These are phyloP conservation scores for Diuraphis noxia DNA, from an alignment of 1,140 invertebrate species.

Conservation along the genomic window DNA sequence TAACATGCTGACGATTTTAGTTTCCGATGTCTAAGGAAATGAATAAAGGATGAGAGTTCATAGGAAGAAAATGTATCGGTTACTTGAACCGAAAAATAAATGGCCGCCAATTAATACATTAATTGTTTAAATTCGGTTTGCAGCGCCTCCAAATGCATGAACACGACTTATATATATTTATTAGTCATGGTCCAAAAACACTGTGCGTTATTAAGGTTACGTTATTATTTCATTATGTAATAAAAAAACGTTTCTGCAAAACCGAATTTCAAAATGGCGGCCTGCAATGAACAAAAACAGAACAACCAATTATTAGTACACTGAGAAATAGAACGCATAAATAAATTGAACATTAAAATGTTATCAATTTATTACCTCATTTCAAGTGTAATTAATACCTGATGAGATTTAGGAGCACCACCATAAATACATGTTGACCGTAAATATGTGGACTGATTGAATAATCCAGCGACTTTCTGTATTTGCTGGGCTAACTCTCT, in stretches of 20 bases:
- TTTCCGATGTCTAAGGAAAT: conserved; percentile 43
- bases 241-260: conserved; percentile 51
- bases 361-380: conserved; percentile 8
- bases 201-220: conserved; percentile 50
- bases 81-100: conserved; percentile 42
- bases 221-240: conserved; percentile 40
- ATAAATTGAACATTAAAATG: conserved; percentile 19
- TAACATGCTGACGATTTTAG: conserved; percentile 44
- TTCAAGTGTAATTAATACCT: conserved; percentile 58
- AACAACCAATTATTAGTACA: conserved; percentile 40
- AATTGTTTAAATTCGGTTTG: conserved; percentile 52
- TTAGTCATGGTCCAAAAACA: conserved; percentile 49
- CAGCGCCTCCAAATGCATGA: conserved; percentile 50
- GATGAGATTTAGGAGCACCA: conserved; percentile 76
- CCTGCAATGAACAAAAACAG: conserved; percentile 53
- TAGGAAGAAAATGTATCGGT: conserved; percentile 46
- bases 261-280: conserved; percentile 54
- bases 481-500: conserved; percentile 83
- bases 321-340: conserved; percentile 2
- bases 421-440: conserved; percentile 87
- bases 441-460: conserved; percentile 74
- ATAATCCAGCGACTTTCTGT: conserved; percentile 81
- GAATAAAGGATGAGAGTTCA: conserved; percentile 5
- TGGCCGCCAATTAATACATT: conserved; percentile 49
- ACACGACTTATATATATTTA: conserved; percentile 37